Evolutionary conservation across 2,113 vertebrate genomes (phyloP).

Genomic region (Gambusia affinis): DNA sequence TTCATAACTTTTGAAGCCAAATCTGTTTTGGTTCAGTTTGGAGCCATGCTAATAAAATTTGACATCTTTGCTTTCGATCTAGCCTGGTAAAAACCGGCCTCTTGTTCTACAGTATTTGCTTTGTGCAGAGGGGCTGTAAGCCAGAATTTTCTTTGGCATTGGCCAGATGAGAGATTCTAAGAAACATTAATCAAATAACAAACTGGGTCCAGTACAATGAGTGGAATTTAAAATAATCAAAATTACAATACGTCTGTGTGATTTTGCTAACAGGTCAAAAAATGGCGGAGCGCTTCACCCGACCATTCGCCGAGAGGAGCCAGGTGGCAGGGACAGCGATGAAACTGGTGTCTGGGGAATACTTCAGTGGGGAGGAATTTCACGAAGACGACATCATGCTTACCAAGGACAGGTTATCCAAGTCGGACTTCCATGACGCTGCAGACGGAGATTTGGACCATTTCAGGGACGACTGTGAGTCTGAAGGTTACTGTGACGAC

Average conservation of each 20-base stretch:
- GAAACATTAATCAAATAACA: not conserved
- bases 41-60: not conserved
- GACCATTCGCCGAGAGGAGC: constrained; percentile 84
- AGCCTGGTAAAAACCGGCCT: too few relatives aligned
- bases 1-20: not conserved
- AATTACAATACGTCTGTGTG: not conserved
- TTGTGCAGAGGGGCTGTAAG: too few relatives aligned
- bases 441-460: constrained; percentile 77
- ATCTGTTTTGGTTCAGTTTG: not conserved
- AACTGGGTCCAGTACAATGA: not conserved
- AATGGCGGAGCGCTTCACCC: constrained; percentile 82
- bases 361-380: constrained; percentile 91
- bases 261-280: constrained; percentile 81
- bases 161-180: too few relatives aligned
- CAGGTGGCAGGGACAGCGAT: constrained; percentile 75
- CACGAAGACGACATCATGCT: constrained; percentile 88
- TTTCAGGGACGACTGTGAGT: constrained; percentile 82
- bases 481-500: constrained; percentile 85
- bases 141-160: too few relatives aligned
- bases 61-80: not conserved
- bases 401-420: constrained; percentile 79
- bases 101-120: too few relatives aligned
- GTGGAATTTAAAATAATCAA: not conserved
- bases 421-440: constrained; percentile 71
- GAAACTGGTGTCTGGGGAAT: constrained; percentile 84